Evolutionary conservation across 2,888 invertebrate genomes (phyloP).

Genomic region (Pseudolycoriella hygida): DNA sequence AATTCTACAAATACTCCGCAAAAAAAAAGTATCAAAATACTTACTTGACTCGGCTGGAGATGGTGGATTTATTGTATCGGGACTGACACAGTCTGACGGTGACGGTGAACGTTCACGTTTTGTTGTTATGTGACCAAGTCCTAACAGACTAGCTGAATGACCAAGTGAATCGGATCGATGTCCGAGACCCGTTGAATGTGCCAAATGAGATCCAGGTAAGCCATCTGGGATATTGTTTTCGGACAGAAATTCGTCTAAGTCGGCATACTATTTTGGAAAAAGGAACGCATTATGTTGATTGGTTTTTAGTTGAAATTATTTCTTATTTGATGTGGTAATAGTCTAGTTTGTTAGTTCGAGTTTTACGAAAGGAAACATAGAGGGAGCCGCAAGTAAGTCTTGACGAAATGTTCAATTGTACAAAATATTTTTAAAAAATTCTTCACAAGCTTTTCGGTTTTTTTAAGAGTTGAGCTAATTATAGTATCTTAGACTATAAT

Average conservation of each 20-base stretch:
- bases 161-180: slow-evolving; percentile 30
- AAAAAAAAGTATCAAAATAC: too few species aligned
- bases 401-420: too few species aligned
- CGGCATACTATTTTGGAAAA: slow-evolving; percentile 57
- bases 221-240: slow-evolving; percentile 87
- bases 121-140: slow-evolving; percentile 46
- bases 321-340: not conserved
- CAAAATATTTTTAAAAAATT: too few species aligned
- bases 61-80: slow-evolving; percentile 74
- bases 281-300: not conserved
- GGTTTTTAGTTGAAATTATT: not conserved
- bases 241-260: slow-evolving; percentile 90
- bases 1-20: too few species aligned
- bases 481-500: too few species aligned
- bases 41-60: slow-evolving; percentile 82
- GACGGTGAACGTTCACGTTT: slow-evolving; percentile 77
- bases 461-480: too few species aligned
- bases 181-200: slow-evolving; percentile 27
- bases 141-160: slow-evolving; percentile 38
- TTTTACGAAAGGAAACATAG: not conserved
- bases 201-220: slow-evolving; percentile 39
- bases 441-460: too few species aligned
- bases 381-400: too few species aligned
- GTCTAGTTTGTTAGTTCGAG: not conserved
- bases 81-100: slow-evolving; percentile 77